phyloP scores from a whole-genome alignment of 23 tunicate species.

The Phallusia fumigata region DNA sequence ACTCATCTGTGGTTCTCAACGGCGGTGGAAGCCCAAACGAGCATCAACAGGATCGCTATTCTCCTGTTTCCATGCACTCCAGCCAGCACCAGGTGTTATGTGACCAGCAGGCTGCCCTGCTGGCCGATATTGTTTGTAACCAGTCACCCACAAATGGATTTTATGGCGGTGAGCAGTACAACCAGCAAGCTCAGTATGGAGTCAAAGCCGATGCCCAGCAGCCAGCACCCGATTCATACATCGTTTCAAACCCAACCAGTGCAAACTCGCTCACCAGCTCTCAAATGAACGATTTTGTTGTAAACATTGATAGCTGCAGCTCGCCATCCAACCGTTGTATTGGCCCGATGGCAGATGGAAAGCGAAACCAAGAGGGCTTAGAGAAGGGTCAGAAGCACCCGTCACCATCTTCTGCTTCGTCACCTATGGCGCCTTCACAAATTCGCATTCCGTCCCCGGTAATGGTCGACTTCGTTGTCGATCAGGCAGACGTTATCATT shows the following conservation, averaged over 20 bases:
- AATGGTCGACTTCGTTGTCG: constrained; percentile 37
- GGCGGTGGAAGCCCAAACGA: not conserved
- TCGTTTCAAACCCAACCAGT: not conserved
- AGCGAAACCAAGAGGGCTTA: not conserved
- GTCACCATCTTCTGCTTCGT: too few relatives aligned
- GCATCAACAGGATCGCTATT: not conserved
- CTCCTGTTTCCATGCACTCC: not conserved
- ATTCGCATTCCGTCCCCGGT: constrained; percentile 60
- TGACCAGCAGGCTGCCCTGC: not conserved
- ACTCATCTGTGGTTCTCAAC: not conserved
- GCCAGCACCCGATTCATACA: too few relatives aligned
- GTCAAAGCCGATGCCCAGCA: too few relatives aligned
- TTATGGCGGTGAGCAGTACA: too few relatives aligned
- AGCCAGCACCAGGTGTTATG: not conserved
- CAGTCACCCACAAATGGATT: not conserved
- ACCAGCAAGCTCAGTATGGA: too few relatives aligned
- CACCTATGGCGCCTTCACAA: constrained; percentile 7
- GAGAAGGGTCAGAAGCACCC: too few relatives aligned
- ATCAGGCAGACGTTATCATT: constrained; percentile 52
- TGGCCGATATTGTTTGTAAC: not conserved
- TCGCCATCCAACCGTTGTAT: not conserved
- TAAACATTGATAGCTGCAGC: not conserved
- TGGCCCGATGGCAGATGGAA: not conserved
- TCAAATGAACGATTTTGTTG: not conserved
- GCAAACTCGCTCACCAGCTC: not conserved